These are phyloP conservation scores for Achatina immaculata DNA, from an alignment of 1,140 invertebrate genomes.

Conservation along the genomic window DNA sequence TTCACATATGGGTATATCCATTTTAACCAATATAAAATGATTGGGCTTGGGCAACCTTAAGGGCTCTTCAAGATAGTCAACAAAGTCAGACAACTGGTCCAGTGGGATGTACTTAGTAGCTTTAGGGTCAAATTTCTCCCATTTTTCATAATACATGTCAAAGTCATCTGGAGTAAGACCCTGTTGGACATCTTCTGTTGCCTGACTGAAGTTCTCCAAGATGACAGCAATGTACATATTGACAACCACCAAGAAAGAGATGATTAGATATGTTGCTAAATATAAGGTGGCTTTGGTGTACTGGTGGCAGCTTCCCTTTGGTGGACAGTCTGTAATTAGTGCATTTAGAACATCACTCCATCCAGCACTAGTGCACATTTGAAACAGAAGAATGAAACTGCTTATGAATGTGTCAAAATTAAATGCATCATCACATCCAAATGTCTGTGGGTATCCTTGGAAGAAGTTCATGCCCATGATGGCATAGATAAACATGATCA, in stretches of 20 bases:
- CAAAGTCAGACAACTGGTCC: conserved; percentile 92
- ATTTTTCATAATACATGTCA: conserved; percentile 99
- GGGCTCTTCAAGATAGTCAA: conserved; percentile 80
- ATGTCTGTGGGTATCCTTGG: conserved; percentile 95
- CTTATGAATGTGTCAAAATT: conserved; percentile 99
- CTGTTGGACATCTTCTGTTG: conserved; percentile 98
- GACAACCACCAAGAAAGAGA: conserved; percentile 97
- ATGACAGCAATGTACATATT: conserved; percentile 99
- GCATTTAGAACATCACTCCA: conserved; percentile 96
- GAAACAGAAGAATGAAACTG: conserved; percentile 97
- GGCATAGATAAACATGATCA: conserved; percentile 99
- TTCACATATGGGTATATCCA: conserved; percentile 98
- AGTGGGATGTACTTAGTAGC: conserved; percentile 97
- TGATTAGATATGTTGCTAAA: conserved; percentile 94
- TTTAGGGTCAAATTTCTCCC: conserved; percentile 98
- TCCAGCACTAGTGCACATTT: conserved; percentile 98
- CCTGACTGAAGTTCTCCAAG: conserved; percentile 97
- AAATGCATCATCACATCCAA: conserved; percentile 95
- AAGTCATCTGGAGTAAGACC: conserved; percentile 98
- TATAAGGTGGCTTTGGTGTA: conserved; percentile 94
- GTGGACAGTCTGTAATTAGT: conserved; percentile 85
- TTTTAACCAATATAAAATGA: conserved; percentile 98
- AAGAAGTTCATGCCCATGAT: conserved; percentile 99
- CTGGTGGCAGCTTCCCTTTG: conserved; percentile 81
- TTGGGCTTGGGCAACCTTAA: conserved; percentile 94